Conservation (phyloP, 1,140 invertebrate species). For the Battus philenor region DNA sequence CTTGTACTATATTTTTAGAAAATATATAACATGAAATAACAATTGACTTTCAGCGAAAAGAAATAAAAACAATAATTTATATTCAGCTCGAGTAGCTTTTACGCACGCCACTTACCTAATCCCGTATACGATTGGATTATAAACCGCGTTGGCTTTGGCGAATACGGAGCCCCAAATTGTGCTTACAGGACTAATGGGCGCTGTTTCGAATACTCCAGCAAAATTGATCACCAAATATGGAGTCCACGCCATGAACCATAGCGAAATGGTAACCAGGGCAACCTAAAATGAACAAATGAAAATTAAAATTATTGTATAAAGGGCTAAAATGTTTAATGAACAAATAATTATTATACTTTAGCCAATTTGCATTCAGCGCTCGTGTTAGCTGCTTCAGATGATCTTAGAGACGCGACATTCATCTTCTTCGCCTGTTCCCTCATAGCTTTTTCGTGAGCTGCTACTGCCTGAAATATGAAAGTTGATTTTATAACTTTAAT, state of each 20-base stretch:
- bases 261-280: constrained; percentile 83
- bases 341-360: constrained; percentile 65
- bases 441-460: constrained; percentile 83
- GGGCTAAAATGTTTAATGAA: too few species aligned
- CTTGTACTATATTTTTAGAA: too few species aligned
- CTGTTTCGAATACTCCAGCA: constrained; percentile 80
- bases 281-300: constrained; percentile 69
- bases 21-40: too few species aligned
- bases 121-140: constrained; percentile 83
- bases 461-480: constrained; percentile 76
- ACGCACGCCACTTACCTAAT: constrained; percentile 66
- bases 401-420: constrained; percentile 82
- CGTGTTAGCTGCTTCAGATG: constrained; percentile 78
- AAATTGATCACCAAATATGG: constrained; percentile 85
- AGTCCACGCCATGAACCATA: constrained; percentile 89
- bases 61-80: too few species aligned
- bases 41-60: too few species aligned
- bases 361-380: constrained; percentile 81
- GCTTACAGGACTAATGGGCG: constrained; percentile 79
- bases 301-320: not conserved
- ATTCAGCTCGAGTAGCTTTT: too few species aligned
- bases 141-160: constrained; percentile 81
- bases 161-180: constrained; percentile 83
- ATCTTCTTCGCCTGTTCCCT: constrained; percentile 84
- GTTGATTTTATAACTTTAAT: too few species aligned